Evolutionary conservation across 2,797 vertebrate species (phyloP).

Genomic region (Micrastur ruficollis): DNA sequence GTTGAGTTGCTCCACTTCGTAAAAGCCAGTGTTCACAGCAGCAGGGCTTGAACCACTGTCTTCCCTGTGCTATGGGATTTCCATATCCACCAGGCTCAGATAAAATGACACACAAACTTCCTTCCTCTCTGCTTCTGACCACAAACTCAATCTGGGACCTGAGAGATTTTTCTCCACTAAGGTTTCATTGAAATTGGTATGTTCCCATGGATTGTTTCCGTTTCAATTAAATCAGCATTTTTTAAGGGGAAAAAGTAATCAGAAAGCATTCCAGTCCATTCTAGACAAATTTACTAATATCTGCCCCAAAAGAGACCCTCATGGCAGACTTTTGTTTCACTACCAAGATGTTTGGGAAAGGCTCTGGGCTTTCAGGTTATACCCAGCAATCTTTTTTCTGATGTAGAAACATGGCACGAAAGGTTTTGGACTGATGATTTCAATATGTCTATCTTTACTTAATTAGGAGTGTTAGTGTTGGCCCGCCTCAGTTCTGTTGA

Average conservation of each 20-base stretch:
- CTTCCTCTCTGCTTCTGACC: not conserved
- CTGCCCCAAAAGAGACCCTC: not conserved
- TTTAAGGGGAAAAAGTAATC: not conserved
- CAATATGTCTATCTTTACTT: not conserved
- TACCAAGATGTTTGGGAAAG: not conserved
- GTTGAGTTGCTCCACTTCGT: not conserved
- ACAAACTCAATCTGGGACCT: not conserved
- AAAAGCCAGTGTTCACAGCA: not conserved
- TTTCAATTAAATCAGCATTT: not conserved
- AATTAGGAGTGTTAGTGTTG: not conserved
- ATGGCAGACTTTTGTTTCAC: not conserved
- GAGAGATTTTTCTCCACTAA: not conserved
- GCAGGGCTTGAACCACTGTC: not conserved
- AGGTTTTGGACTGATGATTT: not conserved
- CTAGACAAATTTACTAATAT: not conserved
- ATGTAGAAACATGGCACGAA: not conserved
- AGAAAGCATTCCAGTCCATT: not conserved
- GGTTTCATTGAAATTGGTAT: not conserved
- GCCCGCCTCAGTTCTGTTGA: not conserved
- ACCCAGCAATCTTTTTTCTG: not conserved
- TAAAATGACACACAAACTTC: not conserved
- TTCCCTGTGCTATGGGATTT: not conserved
- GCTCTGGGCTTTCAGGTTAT: not conserved
- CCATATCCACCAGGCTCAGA: not conserved
- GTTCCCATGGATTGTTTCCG: not conserved